Evolutionary conservation across 37 sponge, comb jelly and placozoan genomes (phyloP).

Genomic region (Chondrilla cf. caribensis): DNA sequence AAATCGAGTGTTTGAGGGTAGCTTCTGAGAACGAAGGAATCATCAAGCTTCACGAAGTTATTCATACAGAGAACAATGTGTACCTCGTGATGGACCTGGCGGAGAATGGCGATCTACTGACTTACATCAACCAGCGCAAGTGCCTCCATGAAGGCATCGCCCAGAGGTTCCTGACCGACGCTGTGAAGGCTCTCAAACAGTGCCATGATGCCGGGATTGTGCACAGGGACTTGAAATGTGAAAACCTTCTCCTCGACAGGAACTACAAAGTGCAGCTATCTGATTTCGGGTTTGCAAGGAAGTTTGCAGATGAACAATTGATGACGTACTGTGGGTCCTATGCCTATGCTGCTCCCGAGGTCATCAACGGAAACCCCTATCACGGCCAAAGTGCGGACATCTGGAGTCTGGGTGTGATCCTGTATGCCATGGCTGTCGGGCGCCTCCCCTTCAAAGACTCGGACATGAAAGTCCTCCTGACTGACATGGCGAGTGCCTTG

Average conservation of each 20-base stretch:
- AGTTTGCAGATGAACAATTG: conserved; percentile 5
- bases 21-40: conserved; percentile 56
- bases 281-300: conserved; percentile 88
- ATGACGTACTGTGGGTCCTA: conserved; percentile 92
- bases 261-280: conserved; percentile 67
- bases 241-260: conserved; percentile 77
- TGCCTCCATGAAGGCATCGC: conserved; percentile 69
- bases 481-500: conserved; percentile 51
- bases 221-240: conserved; percentile 93
- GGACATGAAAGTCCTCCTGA: conserved; percentile 68
- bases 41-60: conserved; percentile 72
- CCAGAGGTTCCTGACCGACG: conserved; percentile 61
- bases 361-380: conserved; percentile 87
- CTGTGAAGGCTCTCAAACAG: conserved; percentile 53
- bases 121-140: conserved; percentile 62
- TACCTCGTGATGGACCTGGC: conserved; percentile 91
- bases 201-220: conserved; percentile 76
- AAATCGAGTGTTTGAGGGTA: conserved; percentile 64
- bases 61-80: conserved; percentile 67
- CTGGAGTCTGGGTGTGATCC: conserved; percentile 94
- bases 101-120: conserved; percentile 86
- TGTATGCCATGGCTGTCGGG: conserved; percentile 88
- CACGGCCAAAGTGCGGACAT: conserved; percentile 76
- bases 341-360: conserved; percentile 95
- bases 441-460: conserved; percentile 87